Base-by-base conservation (phyloP, 1,140 invertebrate species). In the Drosophila virilis region DNA sequence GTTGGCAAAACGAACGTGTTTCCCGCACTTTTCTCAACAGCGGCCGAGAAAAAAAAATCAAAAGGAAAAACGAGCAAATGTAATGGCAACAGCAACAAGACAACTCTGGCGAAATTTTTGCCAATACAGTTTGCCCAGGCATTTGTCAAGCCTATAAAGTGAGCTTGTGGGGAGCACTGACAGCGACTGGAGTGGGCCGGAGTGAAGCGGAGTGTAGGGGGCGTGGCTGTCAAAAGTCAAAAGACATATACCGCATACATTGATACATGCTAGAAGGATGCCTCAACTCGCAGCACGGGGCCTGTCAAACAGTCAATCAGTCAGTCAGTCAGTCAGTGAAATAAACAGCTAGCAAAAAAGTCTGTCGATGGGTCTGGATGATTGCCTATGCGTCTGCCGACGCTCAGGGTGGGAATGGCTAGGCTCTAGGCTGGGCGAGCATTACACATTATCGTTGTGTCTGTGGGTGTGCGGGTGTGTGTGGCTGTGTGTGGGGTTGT, bases 71-170 rank as follows among this genome's bases (percentile, higher is more conserved):
- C 15, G 10, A 45, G 12, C 35, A 48, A 38, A 37, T 15, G 40
- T 59, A 62, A 61, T 37, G 60, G 52, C 61, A 51, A 67, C 50
- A 50, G 28, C 35, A 51, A 52, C 48, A 60, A 80, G 61, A 80
- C 65, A 81, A 71, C 58, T 67, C 62, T 86, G 74, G 61, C 70
- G 67, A 76, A 74, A 85, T 72, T 73, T 67, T 54, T 60, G 55
- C 48, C 54, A 57, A 40, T 64, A 60, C 64, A 46, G 46, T 68
- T 68, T 68, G 81, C 50, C 50, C 54, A 82, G 75, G 69, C 83
- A 85, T 78, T 81, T 86, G 74, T 81, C 78, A 88, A 62, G 82
- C 66, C 65, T 46, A 67, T 48, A 50, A 57, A 37, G 35, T 38
- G 8, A 28, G 22, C 22, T 28, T 28, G 22, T 28, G 22, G 22